Evolutionary conservation across 2,888 invertebrate species (phyloP).

Genomic region (Brachypalpus laphriformis): DNA sequence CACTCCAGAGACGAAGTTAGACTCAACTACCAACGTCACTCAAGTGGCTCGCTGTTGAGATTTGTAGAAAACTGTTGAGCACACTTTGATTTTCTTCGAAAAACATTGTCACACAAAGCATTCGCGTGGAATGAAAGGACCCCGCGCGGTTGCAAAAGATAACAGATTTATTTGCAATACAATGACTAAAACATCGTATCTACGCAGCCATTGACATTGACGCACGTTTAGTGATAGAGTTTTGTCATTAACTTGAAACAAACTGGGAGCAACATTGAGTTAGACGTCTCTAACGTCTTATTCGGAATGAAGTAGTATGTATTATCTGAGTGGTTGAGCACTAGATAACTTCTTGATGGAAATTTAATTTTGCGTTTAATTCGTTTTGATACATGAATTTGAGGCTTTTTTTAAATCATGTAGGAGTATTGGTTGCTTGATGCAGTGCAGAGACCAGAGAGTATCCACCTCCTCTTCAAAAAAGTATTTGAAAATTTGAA

Average conservation of each 20-base stretch:
- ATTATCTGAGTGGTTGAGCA: too few relatives aligned
- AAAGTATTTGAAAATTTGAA: too few relatives aligned
- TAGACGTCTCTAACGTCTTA: too few relatives aligned
- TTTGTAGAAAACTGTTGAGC: slow-evolving; percentile 29
- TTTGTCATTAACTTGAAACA: not conserved
- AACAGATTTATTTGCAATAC: slow-evolving; percentile 5
- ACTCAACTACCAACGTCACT: slow-evolving; percentile 34
- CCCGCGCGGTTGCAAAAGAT: not conserved
- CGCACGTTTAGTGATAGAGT: not conserved
- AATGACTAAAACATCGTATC: not conserved
- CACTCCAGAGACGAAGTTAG: slow-evolving; percentile 37
- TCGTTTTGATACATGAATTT: too few relatives aligned
- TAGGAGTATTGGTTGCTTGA: too few relatives aligned
- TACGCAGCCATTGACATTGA: not conserved
- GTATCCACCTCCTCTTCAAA: too few relatives aligned
- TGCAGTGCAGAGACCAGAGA: too few relatives aligned
- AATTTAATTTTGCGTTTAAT: too few relatives aligned
- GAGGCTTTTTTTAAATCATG: too few relatives aligned
- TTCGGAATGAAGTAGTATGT: too few relatives aligned
- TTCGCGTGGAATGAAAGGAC: slow-evolving; percentile 3
- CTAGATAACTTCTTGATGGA: too few relatives aligned
- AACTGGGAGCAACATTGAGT: too few relatives aligned
- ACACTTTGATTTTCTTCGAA: slow-evolving; percentile 45
- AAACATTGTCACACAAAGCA: slow-evolving; percentile 46
- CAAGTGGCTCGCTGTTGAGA: slow-evolving; percentile 45